Evolutionary conservation across 2,797 vertebrate species (phyloP).

Genomic region (Hippoglossus hippoglossus): DNA sequence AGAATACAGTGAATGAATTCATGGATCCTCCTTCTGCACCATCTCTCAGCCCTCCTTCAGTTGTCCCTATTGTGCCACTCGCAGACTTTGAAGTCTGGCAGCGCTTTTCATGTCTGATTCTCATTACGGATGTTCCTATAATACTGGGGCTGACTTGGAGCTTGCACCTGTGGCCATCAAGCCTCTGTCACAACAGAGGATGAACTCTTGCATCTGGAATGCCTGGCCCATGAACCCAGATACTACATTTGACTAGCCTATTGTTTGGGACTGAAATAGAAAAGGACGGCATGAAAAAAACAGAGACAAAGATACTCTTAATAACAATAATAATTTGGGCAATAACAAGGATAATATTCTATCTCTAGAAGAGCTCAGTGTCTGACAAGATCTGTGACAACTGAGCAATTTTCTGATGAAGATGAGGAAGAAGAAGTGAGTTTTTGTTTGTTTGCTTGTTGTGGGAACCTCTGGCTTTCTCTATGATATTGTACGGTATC

Average conservation of each 20-base stretch:
- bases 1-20: slow-evolving; percentile 2
- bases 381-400: not conserved
- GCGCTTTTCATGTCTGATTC: slow-evolving; percentile 31
- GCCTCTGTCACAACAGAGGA: slow-evolving; percentile 12
- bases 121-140: not conserved
- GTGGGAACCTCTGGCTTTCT: too few species aligned
- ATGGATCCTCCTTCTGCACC: not conserved
- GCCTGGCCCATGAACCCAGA: slow-evolving; percentile 2
- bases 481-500: too few species aligned
- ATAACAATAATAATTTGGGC: not conserved
- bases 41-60: too few species aligned
- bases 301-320: not conserved
- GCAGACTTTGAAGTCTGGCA: slow-evolving; percentile 8
- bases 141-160: not conserved
- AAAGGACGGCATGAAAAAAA: not conserved
- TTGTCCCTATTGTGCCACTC: too few species aligned
- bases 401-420: not conserved
- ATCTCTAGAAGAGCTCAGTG: too few species aligned
- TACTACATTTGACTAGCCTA: not conserved
- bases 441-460: too few species aligned
- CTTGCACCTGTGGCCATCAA: slow-evolving; percentile 26
- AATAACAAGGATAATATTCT: too few species aligned
- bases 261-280: slow-evolving; percentile 16
- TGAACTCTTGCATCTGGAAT: not conserved
- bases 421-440: not conserved